Base-by-base conservation (phyloP, 1,140 invertebrate genomes). In the Lordiphosa mommai region DNA sequence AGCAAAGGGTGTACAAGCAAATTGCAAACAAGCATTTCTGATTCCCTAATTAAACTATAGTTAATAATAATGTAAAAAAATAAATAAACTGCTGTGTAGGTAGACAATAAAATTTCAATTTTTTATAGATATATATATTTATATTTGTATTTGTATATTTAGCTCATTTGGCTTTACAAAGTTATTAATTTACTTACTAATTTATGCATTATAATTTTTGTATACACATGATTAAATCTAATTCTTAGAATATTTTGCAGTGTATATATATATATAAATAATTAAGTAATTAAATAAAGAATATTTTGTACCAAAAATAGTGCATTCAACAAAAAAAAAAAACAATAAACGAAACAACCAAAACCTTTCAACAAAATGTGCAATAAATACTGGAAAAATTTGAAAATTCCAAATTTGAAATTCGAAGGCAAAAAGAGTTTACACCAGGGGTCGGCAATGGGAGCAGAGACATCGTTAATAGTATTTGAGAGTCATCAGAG, bases 81-180 rank as follows among this genome's bases (percentile, higher is more conserved):
- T 12, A 7, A 17, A 63, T 7, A 50, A 41, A 58, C 84, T 86
- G 84, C 87, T 87, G 84, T 86, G 84, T 71, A 80, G 43, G 23
- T 79, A 80, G 74, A 76, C 74, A 80, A 80, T 80, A 82, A 76
- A 76, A 27, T 27, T 38, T 56, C 43, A 13, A 47, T 47, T 57
- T 57, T 72, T 37, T 70, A 53, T 53, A 34, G 60, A 43, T 64
- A n/a, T 23, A 50, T 65, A 6, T 37, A 37, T 37, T 5, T 37
- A 38, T 16, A 9, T 23, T 12, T 27, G 12, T 13, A 17, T 20
- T 38, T 48, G 16, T 61, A 38, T 50, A 57, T 72, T 71, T 57
- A 34, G 56, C 46, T 29, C 50, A 57, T 69, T 63, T 47, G 72
- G 72, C 41, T 53, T 59, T 63, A 63, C 67, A 63, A 79, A 76